A percentile compares a stretch with the other conserved stretches of the same genome.
These are phyloP conservation scores for Chiroxiphia lanceolata DNA, from an alignment of 2,797 vertebrate genomes.

Conservation along the genomic window DNA sequence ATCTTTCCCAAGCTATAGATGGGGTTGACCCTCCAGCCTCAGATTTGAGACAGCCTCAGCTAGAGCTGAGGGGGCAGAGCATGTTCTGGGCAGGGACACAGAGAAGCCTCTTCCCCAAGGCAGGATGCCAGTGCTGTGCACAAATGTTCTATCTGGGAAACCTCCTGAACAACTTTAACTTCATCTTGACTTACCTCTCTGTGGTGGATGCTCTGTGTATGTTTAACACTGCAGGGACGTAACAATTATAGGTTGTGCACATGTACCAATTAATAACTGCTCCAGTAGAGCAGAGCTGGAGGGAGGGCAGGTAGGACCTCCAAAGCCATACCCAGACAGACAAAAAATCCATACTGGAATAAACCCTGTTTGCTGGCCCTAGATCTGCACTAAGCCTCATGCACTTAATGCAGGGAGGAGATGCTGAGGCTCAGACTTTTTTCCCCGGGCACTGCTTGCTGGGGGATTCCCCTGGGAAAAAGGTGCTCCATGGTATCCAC, in stretches of 20 bases:
- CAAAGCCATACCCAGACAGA: neutral
- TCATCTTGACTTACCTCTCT: neutral
- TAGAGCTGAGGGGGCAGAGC: neutral
- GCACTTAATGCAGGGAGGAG: accelerated
- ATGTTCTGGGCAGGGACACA: accelerated
- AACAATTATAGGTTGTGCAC: neutral
- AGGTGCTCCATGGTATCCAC: neutral
- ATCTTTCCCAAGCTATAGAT: neutral
- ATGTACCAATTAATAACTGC: neutral
- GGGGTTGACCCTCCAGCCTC: neutral
- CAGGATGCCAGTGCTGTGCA: accelerated
- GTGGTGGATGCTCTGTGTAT: accelerated
- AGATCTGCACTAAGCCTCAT: accelerated
- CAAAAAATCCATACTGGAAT: neutral
- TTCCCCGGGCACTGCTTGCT: neutral
- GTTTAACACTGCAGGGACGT: neutral
- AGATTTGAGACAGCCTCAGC: too few species aligned
- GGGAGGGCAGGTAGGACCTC: neutral
- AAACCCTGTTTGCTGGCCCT: neutral
- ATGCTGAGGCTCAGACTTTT: neutral
- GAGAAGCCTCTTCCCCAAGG: neutral
- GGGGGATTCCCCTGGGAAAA: neutral
- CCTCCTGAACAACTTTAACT: neutral
- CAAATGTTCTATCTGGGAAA: neutral
- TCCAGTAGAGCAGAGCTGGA: neutral